Evolutionary conservation across 2,797 vertebrate species (phyloP).

Genomic region (Acipenser oxyrinchus): DNA sequence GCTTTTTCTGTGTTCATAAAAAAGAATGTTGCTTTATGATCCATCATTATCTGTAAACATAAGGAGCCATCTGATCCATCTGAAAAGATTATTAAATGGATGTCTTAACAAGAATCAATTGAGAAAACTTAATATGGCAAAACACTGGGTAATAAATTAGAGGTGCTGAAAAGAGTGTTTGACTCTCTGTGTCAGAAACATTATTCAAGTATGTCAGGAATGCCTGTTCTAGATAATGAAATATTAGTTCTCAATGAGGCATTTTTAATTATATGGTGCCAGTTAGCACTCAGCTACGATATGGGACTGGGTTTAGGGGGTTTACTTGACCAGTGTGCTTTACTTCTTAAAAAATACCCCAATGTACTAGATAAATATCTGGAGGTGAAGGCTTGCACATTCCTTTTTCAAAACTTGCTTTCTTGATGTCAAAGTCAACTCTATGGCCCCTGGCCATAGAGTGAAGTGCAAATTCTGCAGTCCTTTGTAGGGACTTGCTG

Average conservation of each 20-base stretch:
- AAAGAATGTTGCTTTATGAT: too few relatives aligned
- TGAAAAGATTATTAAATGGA: slow-evolving; percentile 12
- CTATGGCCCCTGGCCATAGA: slow-evolving; percentile 78
- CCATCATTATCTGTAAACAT: too few relatives aligned
- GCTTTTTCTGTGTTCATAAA: too few relatives aligned
- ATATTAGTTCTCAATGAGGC: neutral
- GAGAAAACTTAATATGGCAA: slow-evolving; percentile 1
- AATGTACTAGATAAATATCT: slow-evolving; percentile 86
- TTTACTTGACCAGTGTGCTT: slow-evolving; percentile 12
- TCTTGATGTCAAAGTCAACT: slow-evolving; percentile 87
- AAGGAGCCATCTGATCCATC: too few relatives aligned
- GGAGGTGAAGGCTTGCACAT: slow-evolving; percentile 89
- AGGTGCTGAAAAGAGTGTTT: neutral
- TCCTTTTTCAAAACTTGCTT: slow-evolving; percentile 85
- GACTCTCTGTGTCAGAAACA: neutral
- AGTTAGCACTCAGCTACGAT: slow-evolving; percentile 29
- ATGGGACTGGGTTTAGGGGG: slow-evolving; percentile 40
- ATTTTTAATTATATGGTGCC: neutral
- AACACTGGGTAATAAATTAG: neutral
- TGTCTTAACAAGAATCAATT: slow-evolving; percentile 15
- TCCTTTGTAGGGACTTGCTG: slow-evolving; percentile 88
- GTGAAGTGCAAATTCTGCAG: slow-evolving; percentile 84
- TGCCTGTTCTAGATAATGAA: neutral
- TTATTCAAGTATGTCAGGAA: neutral
- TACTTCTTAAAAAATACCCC: slow-evolving; percentile 42